phyloP scores from a whole-genome alignment of 1,140 invertebrate species.

The Temnothorax nylanderi region DNA sequence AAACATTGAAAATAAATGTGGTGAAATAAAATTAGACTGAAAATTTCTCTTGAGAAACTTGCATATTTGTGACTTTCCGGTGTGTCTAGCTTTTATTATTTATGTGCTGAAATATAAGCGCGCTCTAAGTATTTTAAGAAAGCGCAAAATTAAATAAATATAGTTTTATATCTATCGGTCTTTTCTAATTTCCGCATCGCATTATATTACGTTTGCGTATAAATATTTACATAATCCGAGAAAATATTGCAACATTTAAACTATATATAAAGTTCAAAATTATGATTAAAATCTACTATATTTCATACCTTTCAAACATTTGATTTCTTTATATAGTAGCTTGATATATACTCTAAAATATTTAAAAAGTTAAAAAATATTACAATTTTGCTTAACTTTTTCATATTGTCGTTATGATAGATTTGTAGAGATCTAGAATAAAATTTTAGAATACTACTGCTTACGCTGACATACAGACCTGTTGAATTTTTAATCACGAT shows the following conservation, averaged over 20 bases:
- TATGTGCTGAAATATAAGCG: background rate
- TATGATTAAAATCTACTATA: background rate
- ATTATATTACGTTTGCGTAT: background rate
- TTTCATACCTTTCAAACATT: background rate
- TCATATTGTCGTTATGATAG: too few species aligned
- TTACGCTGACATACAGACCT: background rate
- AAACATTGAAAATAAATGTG: constrained; percentile 8
- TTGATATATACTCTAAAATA: background rate
- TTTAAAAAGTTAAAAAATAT: background rate
- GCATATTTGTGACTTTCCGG: constrained; percentile 15
- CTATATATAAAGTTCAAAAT: background rate
- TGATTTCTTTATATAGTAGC: background rate
- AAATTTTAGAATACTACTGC: background rate
- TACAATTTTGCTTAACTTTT: background rate
- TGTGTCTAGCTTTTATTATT: constrained; percentile 7
- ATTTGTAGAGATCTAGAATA: background rate
- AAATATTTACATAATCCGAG: background rate
- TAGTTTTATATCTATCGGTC: background rate
- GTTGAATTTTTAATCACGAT: constrained; percentile 5
- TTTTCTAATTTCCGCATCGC: background rate
- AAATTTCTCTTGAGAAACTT: constrained; percentile 21
- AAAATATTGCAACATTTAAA: background rate
- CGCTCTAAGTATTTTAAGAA: background rate
- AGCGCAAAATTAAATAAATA: constrained; percentile 1
- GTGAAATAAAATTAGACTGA: constrained; percentile 1